Percentiles rank a stretch among this genome's conserved stretches.
Evolutionary conservation across 2,113 vertebrate genomes (phyloP).

Genomic region (Lutjanus erythropterus): DNA sequence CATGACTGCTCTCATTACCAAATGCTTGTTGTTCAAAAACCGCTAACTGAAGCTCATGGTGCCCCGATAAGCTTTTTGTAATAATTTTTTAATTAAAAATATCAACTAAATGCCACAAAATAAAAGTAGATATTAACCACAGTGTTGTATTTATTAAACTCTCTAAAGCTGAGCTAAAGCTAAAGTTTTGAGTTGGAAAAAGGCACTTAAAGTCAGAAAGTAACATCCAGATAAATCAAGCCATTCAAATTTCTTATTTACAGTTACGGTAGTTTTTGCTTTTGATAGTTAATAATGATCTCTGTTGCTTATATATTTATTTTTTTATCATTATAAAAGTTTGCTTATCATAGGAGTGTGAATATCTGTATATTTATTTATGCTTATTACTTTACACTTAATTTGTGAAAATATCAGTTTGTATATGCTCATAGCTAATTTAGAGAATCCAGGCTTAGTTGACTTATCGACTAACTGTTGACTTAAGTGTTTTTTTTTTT

Average conservation of each 20-base stretch:
- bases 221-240: too few species aligned
- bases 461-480: too few species aligned
- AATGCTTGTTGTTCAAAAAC: not conserved
- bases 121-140: too few species aligned
- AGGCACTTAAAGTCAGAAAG: too few species aligned
- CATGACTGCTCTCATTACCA: not conserved
- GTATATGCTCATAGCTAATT: not conserved
- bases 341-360: too few species aligned
- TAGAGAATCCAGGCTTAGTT: not conserved
- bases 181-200: too few species aligned
- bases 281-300: not conserved
- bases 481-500: too few species aligned
- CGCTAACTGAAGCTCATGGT: not conserved
- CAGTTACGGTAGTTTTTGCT: not conserved
- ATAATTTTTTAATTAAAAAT: not conserved
- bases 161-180: too few species aligned
- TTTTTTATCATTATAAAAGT: not conserved
- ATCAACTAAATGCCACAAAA: not conserved
- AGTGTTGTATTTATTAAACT: too few species aligned
- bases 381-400: not conserved
- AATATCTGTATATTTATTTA: too few species aligned
- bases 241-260: not conserved
- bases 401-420: not conserved
- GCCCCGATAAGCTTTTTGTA: not conserved
- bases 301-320: not conserved